Evolutionary conservation across 2,888 invertebrate genomes (phyloP).

Genomic region (Syrista parreyssii): DNA sequence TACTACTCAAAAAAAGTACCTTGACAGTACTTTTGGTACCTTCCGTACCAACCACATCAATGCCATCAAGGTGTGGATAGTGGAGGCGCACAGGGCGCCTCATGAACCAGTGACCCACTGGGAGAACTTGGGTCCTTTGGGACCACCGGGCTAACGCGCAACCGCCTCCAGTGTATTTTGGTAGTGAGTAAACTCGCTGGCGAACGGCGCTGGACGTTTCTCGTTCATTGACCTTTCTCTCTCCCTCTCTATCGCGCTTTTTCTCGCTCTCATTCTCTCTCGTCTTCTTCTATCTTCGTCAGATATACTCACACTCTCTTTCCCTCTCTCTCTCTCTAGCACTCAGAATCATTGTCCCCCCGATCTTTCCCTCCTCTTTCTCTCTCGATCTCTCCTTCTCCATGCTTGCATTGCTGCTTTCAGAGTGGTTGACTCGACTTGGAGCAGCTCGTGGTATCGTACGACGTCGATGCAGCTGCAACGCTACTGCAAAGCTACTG

Average conservation of each 20-base stretch:
- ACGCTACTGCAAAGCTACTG: neutral
- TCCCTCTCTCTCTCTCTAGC: neutral
- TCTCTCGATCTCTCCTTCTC: neutral
- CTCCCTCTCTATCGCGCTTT: constrained; percentile 3
- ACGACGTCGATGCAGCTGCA: neutral
- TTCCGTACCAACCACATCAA: neutral
- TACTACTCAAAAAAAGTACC: neutral
- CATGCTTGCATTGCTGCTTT: neutral
- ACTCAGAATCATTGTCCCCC: neutral
- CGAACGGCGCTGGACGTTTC: constrained; percentile 48
- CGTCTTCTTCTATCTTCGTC: neutral
- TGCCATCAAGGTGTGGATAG: constrained; percentile 1
- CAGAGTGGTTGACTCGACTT: neutral
- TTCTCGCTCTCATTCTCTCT: neutral
- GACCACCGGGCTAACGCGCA: constrained; percentile 38
- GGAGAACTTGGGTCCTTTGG: constrained; percentile 29
- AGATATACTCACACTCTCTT: neutral
- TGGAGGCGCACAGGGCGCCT: constrained; percentile 30
- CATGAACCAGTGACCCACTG: constrained; percentile 64
- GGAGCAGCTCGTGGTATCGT: neutral
- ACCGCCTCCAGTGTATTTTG: constrained; percentile 47
- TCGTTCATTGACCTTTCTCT: constrained; percentile 14
- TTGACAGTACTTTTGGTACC: neutral
- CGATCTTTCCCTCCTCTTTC: neutral
- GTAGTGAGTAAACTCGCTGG: constrained; percentile 48